These are phyloP conservation scores for Zhengitettix transpicula DNA, from an alignment of 2,888 invertebrate species.

Conservation along the genomic window DNA sequence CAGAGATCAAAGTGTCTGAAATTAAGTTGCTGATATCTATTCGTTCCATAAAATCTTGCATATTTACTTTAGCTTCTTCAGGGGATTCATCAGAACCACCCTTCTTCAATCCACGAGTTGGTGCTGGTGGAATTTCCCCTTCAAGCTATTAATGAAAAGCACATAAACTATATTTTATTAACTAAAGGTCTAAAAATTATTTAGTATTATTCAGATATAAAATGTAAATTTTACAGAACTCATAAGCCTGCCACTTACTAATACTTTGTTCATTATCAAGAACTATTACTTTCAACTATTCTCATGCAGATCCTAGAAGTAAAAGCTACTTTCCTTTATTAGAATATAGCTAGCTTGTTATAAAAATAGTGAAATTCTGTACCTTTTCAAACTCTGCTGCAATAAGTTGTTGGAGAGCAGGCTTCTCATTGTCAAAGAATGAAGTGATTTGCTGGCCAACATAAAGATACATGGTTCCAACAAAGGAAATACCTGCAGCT, in stretches of 20 bases:
- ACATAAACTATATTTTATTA: no score
- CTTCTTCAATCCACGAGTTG: constrained; percentile 38
- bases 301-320: no score
- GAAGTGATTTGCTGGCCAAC: constrained; percentile 58
- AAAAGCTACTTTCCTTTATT: no score
- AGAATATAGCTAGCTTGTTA: no score
- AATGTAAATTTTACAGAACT: no score
- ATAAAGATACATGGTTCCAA: constrained; percentile 65
- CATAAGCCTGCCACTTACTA: no score
- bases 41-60: constrained; percentile 56
- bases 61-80: constrained; percentile 25
- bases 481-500: constrained; percentile 52
- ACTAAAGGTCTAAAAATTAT: no score
- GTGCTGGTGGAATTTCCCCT: constrained; percentile 59
- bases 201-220: no score
- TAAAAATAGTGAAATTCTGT: neutral
- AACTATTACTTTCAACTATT: no score
- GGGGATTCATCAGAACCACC: constrained; percentile 31
- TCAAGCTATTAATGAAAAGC: constrained; percentile 27
- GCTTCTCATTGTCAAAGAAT: constrained; percentile 77
- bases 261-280: no score
- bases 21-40: constrained; percentile 70
- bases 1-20: constrained; percentile 60
- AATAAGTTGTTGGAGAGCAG: constrained; percentile 66
- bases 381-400: constrained; percentile 70